Base-by-base conservation (phyloP, 2,888 invertebrate species). In the Caenorhabditis sp. region DNA sequence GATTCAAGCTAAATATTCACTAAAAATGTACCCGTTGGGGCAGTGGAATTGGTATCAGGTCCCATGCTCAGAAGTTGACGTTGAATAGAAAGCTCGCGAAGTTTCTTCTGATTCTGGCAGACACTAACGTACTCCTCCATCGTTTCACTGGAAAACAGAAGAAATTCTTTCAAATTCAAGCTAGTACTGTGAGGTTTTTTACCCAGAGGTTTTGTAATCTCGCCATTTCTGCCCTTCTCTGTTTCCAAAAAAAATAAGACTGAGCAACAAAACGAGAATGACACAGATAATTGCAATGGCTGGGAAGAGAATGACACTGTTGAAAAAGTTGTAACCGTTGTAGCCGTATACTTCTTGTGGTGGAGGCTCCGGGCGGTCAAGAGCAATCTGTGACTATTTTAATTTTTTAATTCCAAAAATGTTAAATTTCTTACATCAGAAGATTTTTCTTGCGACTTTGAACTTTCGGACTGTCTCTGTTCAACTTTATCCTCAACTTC, bases 121-220 rank as follows among this genome's bases (percentile, higher is more conserved):
- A 92, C 88, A 37, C 82, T 85, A 8, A 90, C 82, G 70, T 89
- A 92, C 69, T 92, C 91, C 55, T 90, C 89, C 71, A 92, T 77
- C 55, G 90, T 91, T 9, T 88, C 88, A 67, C 91, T 91, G 47
- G n/a, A n/a, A n/a, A n/a, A n/a, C n/a, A n/a, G n/a, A n/a, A n/a
- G n/a, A n/a, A n/a, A n/a, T n/a, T n/a, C n/a, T n/a, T 35, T 11
- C 1, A n/a, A 8, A 51, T 47, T n/a, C n/a, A n/a, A n/a, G 11
- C 13, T 24, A 6, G 26, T n/a, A 11, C 15, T 5, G 40, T 40
- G 11, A 32, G 32, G 32, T 32, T 32, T 32, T 32, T 37, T 70
- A 91, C 91, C 88, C 87, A 56, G 92, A 90, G 8, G 91, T 92
- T 82, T 92, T 91, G 82, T 91, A 90, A 62, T 92, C 92, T 55